Base-by-base conservation (phyloP, 2,113 vertebrate species). In the Solenodon paradoxus region DNA sequence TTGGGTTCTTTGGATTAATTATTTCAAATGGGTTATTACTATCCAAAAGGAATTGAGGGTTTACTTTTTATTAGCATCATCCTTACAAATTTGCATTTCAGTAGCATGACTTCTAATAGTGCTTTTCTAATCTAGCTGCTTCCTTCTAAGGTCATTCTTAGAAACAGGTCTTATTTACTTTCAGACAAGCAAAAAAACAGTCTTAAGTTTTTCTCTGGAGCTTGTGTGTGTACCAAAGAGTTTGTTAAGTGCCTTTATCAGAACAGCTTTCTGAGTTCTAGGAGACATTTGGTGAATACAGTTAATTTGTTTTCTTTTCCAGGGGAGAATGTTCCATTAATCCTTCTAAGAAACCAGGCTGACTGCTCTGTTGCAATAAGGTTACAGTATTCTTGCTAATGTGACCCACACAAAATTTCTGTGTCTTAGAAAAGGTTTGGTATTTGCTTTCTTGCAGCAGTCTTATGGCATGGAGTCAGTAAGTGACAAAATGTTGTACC, bases 241-340 rank as follows among this genome's bases (percentile, higher is more conserved):
- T 97, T 98, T 98, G 97, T 95, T 97, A 95, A 98, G 97, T 98
- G 96, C 98, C 97, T 98, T 97, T 98, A 98, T 97, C 83, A 35
- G 98, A 98, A 98, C 98, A 98, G 98, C 98, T 98, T 98, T 98
- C 98, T 97, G 0, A 98, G 97, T 98, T 98, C 98, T 97, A 98
- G 97, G 97, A 98, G 98, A 98, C 98, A 98, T 98, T 98, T 98
- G 98, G 98, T 98, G 98, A 98, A 98, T 98, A 97, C 97, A 97
- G 98, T 98, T 98, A 97, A 98, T 98, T 98, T 98, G 98, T 98
- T 98, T 99, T 98, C 98, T 98, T 98, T 98, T 98, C 98, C 97
- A 98, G 97, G 97, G 98, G 97, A 98, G 98, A 98, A 98, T 98
- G 98, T 98, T 98, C 98, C 97, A 95, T 98, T 98, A 98, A 98